Conservation (phyloP, 2,888 invertebrate genomes). For the Clepsis dumicolana region DNA sequence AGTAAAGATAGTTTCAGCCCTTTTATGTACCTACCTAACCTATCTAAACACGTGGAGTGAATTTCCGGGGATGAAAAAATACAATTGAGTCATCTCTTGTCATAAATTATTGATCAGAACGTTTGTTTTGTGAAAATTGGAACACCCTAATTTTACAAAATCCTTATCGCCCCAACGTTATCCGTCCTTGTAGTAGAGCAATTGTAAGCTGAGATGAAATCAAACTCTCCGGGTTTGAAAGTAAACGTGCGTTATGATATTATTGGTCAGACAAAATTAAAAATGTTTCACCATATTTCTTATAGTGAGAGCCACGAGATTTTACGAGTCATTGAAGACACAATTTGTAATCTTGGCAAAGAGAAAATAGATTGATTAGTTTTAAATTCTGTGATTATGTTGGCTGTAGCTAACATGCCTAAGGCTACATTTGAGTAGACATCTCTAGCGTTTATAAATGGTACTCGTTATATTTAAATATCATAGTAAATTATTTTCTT, state of each 20-base stretch:
- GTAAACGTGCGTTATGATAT: slow-evolving; percentile 60
- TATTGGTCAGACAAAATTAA: slow-evolving; percentile 55
- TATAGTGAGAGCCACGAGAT: slow-evolving; percentile 71
- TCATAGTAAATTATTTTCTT: slow-evolving; percentile 57
- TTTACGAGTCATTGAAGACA: slow-evolving; percentile 81
- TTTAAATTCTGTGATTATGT: slow-evolving; percentile 82
- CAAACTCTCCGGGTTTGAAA: slow-evolving; percentile 59
- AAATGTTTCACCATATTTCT: slow-evolving; percentile 74
- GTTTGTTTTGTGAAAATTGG: too few species aligned
- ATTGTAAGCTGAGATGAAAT: slow-evolving; percentile 26
- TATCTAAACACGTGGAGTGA: too few species aligned
- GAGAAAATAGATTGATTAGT: slow-evolving; percentile 82
- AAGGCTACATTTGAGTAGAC: slow-evolving; percentile 63
- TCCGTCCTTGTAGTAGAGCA: neutral
- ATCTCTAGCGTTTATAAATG: slow-evolving; percentile 71
- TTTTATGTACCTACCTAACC: too few species aligned
- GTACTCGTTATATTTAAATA: slow-evolving; percentile 70
- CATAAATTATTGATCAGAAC: too few species aligned
- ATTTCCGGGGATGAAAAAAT: too few species aligned
- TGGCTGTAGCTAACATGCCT: slow-evolving; percentile 69
- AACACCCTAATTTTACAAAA: neutral
- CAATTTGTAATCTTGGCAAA: slow-evolving; percentile 79
- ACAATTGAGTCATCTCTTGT: too few species aligned
- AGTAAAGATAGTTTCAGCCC: too few species aligned
- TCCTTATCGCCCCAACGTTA: neutral